Percentiles rank a stretch among this genome's conserved stretches.
These are phyloP conservation scores for Carduelis carduelis DNA, from an alignment of 2,797 vertebrate genomes.

Conservation along the genomic window DNA sequence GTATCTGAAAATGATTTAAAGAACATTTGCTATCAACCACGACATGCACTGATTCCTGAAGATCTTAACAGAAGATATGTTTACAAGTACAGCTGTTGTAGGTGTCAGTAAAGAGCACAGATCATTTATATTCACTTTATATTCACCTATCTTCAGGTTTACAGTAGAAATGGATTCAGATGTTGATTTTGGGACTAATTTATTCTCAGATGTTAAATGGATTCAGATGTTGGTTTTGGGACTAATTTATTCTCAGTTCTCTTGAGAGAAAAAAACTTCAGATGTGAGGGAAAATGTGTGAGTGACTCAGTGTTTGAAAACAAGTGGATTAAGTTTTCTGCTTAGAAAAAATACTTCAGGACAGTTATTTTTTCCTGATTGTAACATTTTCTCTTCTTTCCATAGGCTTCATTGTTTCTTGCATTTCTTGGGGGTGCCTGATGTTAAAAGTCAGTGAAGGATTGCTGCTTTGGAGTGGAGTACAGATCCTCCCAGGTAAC, in stretches of 20 bases:
- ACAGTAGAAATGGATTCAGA: not conserved
- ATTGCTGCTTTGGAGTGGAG: not conserved
- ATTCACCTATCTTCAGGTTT: not conserved
- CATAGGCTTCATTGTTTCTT: not conserved
- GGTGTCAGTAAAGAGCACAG: not conserved
- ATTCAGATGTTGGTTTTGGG: not conserved
- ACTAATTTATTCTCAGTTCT: not conserved
- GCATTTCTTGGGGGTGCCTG: not conserved
- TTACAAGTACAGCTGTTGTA: not conserved
- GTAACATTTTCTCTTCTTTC: not conserved
- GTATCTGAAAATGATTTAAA: not conserved
- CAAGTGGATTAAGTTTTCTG: not conserved
- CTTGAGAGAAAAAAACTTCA: not conserved
- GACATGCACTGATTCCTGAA: not conserved
- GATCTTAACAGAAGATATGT: not conserved
- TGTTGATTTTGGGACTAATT: not conserved
- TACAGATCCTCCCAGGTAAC: not conserved
- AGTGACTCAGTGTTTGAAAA: not conserved
- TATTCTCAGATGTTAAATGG: not conserved
- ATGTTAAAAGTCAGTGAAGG: not conserved
- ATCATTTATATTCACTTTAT: not conserved
- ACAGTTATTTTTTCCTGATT: not conserved
- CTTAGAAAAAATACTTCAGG: not conserved
- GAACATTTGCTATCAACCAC: rapidly evolving
- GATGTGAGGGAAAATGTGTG: not conserved